phyloP scores from a whole-genome alignment of 2,888 invertebrate genomes.

The Zeuzera pyrina region DNA sequence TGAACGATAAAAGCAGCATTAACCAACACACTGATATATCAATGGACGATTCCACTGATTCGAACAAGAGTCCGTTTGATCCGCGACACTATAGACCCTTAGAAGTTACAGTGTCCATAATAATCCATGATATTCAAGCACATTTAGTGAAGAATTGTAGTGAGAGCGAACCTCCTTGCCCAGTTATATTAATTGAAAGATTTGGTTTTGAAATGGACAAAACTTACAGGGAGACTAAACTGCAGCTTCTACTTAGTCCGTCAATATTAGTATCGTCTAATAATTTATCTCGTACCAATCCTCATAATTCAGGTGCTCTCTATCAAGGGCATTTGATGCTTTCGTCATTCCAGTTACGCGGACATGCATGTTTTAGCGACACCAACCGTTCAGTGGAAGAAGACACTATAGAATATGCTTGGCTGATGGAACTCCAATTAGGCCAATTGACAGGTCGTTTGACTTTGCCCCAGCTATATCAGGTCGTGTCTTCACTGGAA shows the following conservation, averaged over 20 bases:
- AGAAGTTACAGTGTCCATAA: conserved; percentile 92
- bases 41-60: conserved; percentile 77
- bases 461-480: conserved; percentile 90
- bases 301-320: conserved; percentile 60
- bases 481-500: conserved; percentile 90
- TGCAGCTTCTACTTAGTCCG: conserved; percentile 92
- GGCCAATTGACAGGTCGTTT: conserved; percentile 95
- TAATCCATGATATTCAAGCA: conserved; percentile 95
- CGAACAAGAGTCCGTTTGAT: conserved; percentile 80
- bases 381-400: conserved; percentile 91
- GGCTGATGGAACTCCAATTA: conserved; percentile 95
- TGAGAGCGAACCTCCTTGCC: conserved; percentile 92
- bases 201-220: conserved; percentile 99
- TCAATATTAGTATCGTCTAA: conserved; percentile 87
- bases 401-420: conserved; percentile 97
- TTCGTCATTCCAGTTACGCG: conserved; percentile 90
- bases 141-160: conserved; percentile 95
- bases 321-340: conserved; percentile 89
- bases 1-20: conserved; percentile 52
- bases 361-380: conserved; percentile 97
- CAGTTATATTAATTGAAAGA: conserved; percentile 88
- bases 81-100: conserved; percentile 90
- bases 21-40: conserved; percentile 69
- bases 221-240: conserved; percentile 89
- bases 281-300: conserved; percentile 76